Evolutionary conservation across 2,113 vertebrate species (phyloP), one percentile per base, ranked within the genome.

Genomic region (Hypocryptadius cinnamomeus): DNA sequence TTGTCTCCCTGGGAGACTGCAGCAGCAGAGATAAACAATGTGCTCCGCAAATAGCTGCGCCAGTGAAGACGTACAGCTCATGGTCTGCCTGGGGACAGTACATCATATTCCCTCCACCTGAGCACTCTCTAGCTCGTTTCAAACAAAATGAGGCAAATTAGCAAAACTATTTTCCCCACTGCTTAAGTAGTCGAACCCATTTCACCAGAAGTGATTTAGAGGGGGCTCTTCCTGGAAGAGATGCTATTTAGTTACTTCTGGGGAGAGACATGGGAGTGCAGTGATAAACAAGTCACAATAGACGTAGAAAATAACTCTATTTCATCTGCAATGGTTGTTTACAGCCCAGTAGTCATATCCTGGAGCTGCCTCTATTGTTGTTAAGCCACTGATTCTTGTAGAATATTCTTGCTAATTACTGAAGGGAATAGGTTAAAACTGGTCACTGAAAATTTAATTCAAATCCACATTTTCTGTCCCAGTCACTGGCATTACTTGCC

Each of bases 381-480:
- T 68, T 76, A 57, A 57, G 47, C 40, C 48, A 30, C 35, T 92
- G 81, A 65, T 77, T 87, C 39, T 59, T 60, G 47, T 30, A n/a
- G 56, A 79, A 79, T 87, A 79, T 91, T 87, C 82, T 73, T 94
- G 64, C 60, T 80, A 83, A 83, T 86, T 88, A 88, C 68, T 70
- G 53, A 47, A 51, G 31, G 16, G 40, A 90, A 48, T 64, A 90
- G 68, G 69, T 92, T 72, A 89, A 76, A 89, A 85, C 28, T 54
- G 50, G 42, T 81, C 70, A 39, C 76, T 44, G 84, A 93, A 85
- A 89, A 65, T 87, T 59, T 91, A 73, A 63, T 88, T 90, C 64
- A 83, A 85, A 76, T 8, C 9, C 47, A 23, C 61, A n/a, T 92
- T 91, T 94, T 79, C 51, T 85, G 35, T 87, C n/a, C 25, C 39